Evolutionary conservation across 2,113 vertebrate species (phyloP), one percentile per base, ranked within the genome.

Genomic region (Rhinogobius similis): DNA sequence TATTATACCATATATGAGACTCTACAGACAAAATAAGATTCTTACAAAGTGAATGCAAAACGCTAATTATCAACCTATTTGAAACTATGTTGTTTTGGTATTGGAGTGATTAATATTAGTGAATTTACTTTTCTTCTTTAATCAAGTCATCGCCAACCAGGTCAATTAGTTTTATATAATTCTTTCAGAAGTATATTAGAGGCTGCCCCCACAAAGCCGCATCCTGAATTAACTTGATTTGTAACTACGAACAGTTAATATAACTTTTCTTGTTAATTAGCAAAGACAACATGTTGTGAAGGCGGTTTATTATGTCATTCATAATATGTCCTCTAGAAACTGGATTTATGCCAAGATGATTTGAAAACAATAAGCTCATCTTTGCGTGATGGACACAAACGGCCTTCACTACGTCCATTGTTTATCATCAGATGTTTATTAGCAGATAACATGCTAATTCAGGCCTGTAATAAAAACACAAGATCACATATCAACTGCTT

Each of bases 191-290:
- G 39, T 10, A 41, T 12, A 2, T 13, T 41, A 41, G 39, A 41
- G 5, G 9, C 39, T 41, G 39, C 9, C 10, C 11, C 10, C 39
- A 41, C 39, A 41, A 41, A 41, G 65, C 78, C 44, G 62, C 75
- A 56, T 50, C 70, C 88, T 88, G 75, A 66, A 83, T 87, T 79
- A 81, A 86, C 82, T 72, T 89, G 82, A 65, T 72, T 41, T 82
- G 63, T 82, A 84, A 83, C 78, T 84, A 72, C 61, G 73, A 21
- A 70, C 21, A 18, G 59, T 73, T 61, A 44, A 79, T 71, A 6
- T 55, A 70, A 36, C 65, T 59, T 12, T 41, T 56, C 63, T 81
- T 9, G 73, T 73, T 66, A 62, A 81, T 78, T 64, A 77, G 23
- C 24, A 38, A 65, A 26, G 67, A 24, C 20, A 76, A 29, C 32